phyloP scores from a whole-genome alignment of 2,888 invertebrate genomes.

The Actias luna region DNA sequence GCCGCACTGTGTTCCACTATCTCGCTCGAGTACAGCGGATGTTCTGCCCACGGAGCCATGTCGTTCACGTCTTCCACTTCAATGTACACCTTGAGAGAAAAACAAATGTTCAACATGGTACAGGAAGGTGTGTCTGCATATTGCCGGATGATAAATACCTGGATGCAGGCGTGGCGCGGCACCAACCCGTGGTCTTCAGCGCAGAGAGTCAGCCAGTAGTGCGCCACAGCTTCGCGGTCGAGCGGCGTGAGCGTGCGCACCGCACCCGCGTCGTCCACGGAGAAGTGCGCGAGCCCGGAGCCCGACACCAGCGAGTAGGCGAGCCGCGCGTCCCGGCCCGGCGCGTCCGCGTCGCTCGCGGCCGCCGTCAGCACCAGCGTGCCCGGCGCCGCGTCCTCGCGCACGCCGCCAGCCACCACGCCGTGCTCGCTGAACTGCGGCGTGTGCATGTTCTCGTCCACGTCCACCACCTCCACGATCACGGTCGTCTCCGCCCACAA shows the following conservation, averaged over 20 bases:
- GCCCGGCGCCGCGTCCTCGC: conserved; percentile 90
- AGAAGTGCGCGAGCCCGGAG: conserved; percentile 94
- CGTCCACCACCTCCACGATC: conserved; percentile 94
- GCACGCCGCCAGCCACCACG: conserved; percentile 87
- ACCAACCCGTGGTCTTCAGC: conserved; percentile 96
- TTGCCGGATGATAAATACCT: conserved; percentile 78
- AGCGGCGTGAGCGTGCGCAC: conserved; percentile 92
- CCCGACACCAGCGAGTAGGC: conserved; percentile 94
- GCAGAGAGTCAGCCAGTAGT: conserved; percentile 97
- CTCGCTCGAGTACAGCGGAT: conserved; percentile 91
- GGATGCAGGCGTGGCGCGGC: conserved; percentile 90
- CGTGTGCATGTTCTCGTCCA: conserved; percentile 94
- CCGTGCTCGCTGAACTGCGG: conserved; percentile 90
- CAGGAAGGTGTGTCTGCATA: neutral
- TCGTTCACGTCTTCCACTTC: conserved; percentile 96
- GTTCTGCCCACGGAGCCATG: conserved; percentile 94
- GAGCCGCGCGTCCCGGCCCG: conserved; percentile 90
- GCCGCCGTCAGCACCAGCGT: conserved; percentile 88
- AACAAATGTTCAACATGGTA: neutral
- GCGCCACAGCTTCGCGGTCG: conserved; percentile 92
- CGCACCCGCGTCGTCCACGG: conserved; percentile 94
- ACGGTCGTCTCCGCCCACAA: conserved; percentile 90
- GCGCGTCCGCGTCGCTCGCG: conserved; percentile 90
- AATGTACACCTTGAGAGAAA: conserved; percentile 54
- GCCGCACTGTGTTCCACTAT: conserved; percentile 89